phyloP scores from a whole-genome alignment of 2,888 invertebrate genomes.

The Drosophila fulvimacula region DNA sequence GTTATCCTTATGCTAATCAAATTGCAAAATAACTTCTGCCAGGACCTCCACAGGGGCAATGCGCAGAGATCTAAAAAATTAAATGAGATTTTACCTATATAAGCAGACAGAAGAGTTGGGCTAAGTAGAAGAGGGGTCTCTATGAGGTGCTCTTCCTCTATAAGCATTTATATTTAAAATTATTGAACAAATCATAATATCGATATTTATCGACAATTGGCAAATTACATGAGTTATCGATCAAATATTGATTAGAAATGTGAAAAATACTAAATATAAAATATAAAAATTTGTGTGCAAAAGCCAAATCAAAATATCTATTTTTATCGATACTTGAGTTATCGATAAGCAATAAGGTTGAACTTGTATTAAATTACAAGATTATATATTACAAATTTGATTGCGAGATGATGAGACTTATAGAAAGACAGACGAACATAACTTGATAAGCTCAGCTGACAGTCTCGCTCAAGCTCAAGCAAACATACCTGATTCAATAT shows the following conservation, averaged over 20 bases:
- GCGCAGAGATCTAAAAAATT: neutral
- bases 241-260: too few species aligned
- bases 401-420: neutral
- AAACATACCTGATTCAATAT: neutral
- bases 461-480: neutral
- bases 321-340: neutral
- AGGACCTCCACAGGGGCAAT: neutral
- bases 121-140: neutral
- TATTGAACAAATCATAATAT: neutral
- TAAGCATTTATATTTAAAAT: too few species aligned
- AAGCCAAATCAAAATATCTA: neutral
- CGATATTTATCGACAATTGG: neutral
- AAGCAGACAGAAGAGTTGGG: neutral
- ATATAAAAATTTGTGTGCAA: too few species aligned
- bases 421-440: neutral
- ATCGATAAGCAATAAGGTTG: neutral
- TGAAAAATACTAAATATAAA: too few species aligned
- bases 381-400: too few species aligned
- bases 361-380: too few species aligned
- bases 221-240: neutral
- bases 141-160: neutral
- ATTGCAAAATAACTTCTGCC: neutral
- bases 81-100: neutral
- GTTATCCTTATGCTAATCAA: conserved; percentile 6
- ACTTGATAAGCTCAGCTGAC: neutral